Conservation (phyloP, 2,113 vertebrate genomes). For the Cygnus buccinator region DNA sequence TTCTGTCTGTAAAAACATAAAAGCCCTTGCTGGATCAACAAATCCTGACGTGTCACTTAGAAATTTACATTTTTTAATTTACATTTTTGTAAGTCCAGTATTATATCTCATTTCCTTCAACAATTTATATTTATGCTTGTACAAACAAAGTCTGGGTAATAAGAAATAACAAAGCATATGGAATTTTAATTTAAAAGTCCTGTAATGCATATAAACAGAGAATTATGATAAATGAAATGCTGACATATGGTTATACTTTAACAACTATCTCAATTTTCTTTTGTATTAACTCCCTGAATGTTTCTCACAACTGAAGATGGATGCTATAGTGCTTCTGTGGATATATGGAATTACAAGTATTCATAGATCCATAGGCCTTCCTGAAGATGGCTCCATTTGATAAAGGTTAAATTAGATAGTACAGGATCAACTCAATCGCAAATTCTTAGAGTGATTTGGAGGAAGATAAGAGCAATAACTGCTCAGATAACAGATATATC, state of each 20-base stretch:
- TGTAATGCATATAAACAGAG: background rate
- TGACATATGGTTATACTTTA: background rate
- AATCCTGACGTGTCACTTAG: background rate
- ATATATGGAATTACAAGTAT: background rate
- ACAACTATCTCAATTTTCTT: background rate
- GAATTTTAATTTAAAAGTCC: background rate
- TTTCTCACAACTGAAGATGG: background rate
- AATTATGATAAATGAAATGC: background rate
- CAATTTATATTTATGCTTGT: background rate
- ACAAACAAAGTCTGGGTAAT: background rate
- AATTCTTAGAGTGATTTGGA: background rate
- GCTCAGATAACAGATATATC: background rate
- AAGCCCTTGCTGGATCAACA: background rate
- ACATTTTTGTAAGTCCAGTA: background rate
- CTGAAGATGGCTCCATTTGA: slow-evolving; percentile 67
- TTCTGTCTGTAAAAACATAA: background rate
- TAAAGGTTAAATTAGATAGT: slow-evolving; percentile 46
- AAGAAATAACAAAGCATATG: background rate
- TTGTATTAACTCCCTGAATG: background rate
- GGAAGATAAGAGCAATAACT: background rate
- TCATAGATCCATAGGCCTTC: slow-evolving; percentile 12
- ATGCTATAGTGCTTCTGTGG: background rate
- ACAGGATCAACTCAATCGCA: background rate
- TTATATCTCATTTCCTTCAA: background rate
- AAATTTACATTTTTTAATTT: background rate